Percentiles rank a stretch among this genome's conserved stretches.
phyloP scores from a whole-genome alignment of 1,140 invertebrate genomes.

The Neuroterus valhalla region DNA sequence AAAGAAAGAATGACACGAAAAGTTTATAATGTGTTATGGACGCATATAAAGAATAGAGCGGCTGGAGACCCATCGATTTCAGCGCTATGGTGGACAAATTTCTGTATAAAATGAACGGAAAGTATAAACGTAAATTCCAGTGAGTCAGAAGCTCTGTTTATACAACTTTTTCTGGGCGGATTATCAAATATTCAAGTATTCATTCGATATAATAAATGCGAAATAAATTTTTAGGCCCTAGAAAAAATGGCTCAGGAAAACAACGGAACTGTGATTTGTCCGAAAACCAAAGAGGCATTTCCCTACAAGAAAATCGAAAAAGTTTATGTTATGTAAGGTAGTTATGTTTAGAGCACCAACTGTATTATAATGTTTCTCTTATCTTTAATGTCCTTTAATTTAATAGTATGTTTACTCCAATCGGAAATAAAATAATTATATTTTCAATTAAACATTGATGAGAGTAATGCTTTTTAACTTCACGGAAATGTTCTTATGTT shows the following conservation, averaged over 20 bases:
- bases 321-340: slow-evolving; percentile 93
- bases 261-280: slow-evolving; percentile 91
- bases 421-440: slow-evolving; percentile 44
- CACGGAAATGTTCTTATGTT: no score
- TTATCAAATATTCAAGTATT: slow-evolving; percentile 33
- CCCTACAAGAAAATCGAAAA: slow-evolving; percentile 93
- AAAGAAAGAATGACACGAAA: no score
- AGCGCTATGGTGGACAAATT: no score
- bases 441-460: slow-evolving; percentile 6
- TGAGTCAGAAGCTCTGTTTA: no score
- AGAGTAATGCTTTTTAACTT: no score
- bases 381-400: slow-evolving; percentile 38
- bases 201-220: background rate
- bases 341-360: slow-evolving; percentile 40
- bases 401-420: slow-evolving; percentile 36
- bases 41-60: no score
- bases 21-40: no score
- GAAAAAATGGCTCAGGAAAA: slow-evolving; percentile 92
- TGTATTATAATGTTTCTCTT: slow-evolving; percentile 53
- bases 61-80: no score
- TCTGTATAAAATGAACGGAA: no score
- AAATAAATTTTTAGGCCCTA: slow-evolving; percentile 79
- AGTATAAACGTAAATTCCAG: no score
- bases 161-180: no score
- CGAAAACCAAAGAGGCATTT: slow-evolving; percentile 93